Base-by-base conservation (phyloP, 2,888 invertebrate genomes). In the Tetramorium bicarinatum region DNA sequence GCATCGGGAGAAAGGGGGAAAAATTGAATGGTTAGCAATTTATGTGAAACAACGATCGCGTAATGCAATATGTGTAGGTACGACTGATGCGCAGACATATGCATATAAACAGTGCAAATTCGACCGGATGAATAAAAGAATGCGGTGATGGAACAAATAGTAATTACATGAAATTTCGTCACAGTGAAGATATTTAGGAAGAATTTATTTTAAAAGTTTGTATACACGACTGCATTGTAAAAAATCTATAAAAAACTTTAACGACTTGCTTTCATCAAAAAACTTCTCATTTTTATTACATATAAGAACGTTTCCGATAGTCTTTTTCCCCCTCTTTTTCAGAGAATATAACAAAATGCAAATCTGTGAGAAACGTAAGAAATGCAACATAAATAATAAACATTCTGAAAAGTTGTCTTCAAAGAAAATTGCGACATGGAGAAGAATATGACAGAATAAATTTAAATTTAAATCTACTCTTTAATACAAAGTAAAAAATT, bases 381-480 rank as follows among this genome's bases (percentile, higher is more conserved):
- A 75, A 75, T 75, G 6, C 18, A 3, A 21, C 13, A 25, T 25
- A 76, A 49, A 34, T 64, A 64, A 76, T 64, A 49, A 64, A 76
- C 64, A 49, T 21, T 4, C 21, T 49, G 38, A 76, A 21, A 49
- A 64, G 49, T 4, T 49, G 6, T 64, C 21, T 25, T 64, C 4
- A 15, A 21, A 64, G 64, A 64, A 64, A 64, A 64, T 76, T 64
- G 64, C 15, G 34, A 38, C 21, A 47, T 47, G 9, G n/a, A 62
- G 64, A 64, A 64, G 64, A 49, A 64, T 75, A 18, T n/a, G 21
- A 64, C 47, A 4, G 64, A 21, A 64, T 64, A 64, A 76, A 76
- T 76, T 64, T 64, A 25, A 76, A 76, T 64, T 64, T 34, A 62
- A 29, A 75, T 61, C 6, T 44, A 44, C 47, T 47, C n/a, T 61